Evolutionary conservation across 2,113 vertebrate species (phyloP), one percentile per base, ranked within the genome.

Genomic region (Saguinus midas): DNA sequence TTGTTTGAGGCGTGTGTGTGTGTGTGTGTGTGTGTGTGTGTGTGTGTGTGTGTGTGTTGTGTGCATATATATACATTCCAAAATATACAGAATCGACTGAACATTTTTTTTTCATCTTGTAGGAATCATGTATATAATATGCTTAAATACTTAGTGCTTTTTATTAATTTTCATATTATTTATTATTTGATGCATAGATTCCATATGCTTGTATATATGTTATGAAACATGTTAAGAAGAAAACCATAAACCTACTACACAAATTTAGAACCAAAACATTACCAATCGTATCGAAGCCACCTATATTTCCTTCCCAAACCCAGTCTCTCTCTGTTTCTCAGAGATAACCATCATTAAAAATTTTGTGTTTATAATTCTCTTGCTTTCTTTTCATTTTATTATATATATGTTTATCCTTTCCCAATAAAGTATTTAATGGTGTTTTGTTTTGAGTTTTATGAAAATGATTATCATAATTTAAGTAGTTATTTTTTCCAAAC

Each of bases 401-500:
- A 17, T 27, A 84, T 91, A 37, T 87, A 18, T 82, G 50, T 57
- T 66, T 72, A 84, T 73, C 29, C 35, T 32, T 23, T 80, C 52
- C 25, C 20, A 72, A 12, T 87, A 72, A 50, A 52, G 64, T 76
- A 0, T 79, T 79, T 50, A n/a, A n/a, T 61, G 6, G 27, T 94
- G 45, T 70, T 92, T 78, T 58, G 11, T 40, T 91, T 79, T 97
- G 87, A 97, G 25, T 25, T 83, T 88, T 91, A 79, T 72, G 45
- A n/a, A 91, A 88, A 88, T 14, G 37, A 23, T 64, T 83, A 55
- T 82, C 37, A 45, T 70, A 80, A 68, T 87, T 90, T 79, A 87
- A 43, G 21, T 64, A 29, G 75, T 80, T 84, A 48, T 23, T 32
- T 58, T 52, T 57, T 48, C 45, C 6, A 29, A 32, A 14, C 10